Evolutionary conservation across 2,888 invertebrate species (phyloP).

Genomic region (Chrysolina americana): DNA sequence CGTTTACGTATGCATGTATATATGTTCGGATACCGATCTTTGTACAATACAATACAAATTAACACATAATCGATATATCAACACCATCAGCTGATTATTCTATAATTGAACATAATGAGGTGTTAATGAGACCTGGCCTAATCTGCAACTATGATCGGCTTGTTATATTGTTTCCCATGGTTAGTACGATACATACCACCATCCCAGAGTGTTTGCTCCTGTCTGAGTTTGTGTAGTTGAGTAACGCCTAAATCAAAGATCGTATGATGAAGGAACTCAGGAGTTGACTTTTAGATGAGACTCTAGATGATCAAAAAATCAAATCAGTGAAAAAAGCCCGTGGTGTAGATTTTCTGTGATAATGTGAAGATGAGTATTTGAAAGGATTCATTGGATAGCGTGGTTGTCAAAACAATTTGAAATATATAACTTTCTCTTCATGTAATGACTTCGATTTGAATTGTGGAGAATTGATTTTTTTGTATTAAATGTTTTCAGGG

Average conservation of each 20-base stretch:
- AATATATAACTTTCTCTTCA: too few relatives aligned
- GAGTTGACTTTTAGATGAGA: too few relatives aligned
- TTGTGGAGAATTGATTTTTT: too few relatives aligned
- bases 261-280: too few relatives aligned
- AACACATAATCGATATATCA: constrained; percentile 45
- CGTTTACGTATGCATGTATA: background rate
- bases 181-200: constrained; percentile 25
- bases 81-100: constrained; percentile 50
- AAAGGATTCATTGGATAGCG: too few relatives aligned
- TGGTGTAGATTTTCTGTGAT: too few relatives aligned
- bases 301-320: too few relatives aligned
- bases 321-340: too few relatives aligned
- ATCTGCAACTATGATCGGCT: constrained; percentile 66
- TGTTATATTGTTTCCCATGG: constrained; percentile 61
- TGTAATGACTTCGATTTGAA: too few relatives aligned
- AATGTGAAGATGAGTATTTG: too few relatives aligned
- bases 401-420: too few relatives aligned
- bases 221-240: background rate
- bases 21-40: constrained; percentile 7
- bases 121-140: constrained; percentile 65
- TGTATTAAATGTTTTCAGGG: too few relatives aligned
- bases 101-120: constrained; percentile 60
- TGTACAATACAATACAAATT: constrained; percentile 10
- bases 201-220: constrained; percentile 23
- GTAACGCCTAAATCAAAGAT: background rate